phyloP scores from a whole-genome alignment of 92 coral and sea anemone genomes.

The Siderastrea siderea region DNA sequence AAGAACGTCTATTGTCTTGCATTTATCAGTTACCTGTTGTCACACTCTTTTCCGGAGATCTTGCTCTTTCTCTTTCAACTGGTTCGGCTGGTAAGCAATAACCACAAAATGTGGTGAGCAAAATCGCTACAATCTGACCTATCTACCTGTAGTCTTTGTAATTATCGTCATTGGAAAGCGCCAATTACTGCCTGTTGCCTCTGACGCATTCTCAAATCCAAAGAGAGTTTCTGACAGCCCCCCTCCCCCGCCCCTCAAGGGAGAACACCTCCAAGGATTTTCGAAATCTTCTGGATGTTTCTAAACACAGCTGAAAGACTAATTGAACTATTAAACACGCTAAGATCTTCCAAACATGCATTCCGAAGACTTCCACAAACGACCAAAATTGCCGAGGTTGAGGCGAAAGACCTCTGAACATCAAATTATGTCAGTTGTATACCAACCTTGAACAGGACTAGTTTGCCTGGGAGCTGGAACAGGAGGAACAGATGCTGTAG shows the following conservation, averaged over 20 bases:
- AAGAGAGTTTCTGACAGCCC: too few species aligned
- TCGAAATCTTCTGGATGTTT: too few species aligned
- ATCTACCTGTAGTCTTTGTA: neutral
- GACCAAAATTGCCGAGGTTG: neutral
- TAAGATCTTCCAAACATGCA: too few species aligned
- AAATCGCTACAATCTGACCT: neutral
- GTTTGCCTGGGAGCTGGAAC: slow-evolving; percentile 38
- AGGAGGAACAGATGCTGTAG: slow-evolving; percentile 31
- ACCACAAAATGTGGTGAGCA: neutral
- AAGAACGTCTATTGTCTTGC: neutral
- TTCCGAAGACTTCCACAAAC: neutral
- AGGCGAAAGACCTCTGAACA: neutral
- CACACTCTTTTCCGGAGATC: slow-evolving; percentile 70
- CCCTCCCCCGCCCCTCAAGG: too few species aligned
- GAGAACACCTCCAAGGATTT: too few species aligned
- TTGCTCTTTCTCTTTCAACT: slow-evolving; percentile 77
- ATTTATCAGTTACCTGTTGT: slow-evolving; percentile 22
- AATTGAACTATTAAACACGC: too few species aligned
- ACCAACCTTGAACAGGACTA: slow-evolving; percentile 23
- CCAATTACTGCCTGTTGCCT: too few species aligned
- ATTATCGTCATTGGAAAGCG: too few species aligned
- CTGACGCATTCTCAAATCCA: too few species aligned
- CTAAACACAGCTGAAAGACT: too few species aligned
- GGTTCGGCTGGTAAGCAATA: slow-evolving; percentile 42
- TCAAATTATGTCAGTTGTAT: neutral